Evolutionary conservation across 2,888 invertebrate genomes (phyloP).

Genomic region (Diabrotica balteata): DNA sequence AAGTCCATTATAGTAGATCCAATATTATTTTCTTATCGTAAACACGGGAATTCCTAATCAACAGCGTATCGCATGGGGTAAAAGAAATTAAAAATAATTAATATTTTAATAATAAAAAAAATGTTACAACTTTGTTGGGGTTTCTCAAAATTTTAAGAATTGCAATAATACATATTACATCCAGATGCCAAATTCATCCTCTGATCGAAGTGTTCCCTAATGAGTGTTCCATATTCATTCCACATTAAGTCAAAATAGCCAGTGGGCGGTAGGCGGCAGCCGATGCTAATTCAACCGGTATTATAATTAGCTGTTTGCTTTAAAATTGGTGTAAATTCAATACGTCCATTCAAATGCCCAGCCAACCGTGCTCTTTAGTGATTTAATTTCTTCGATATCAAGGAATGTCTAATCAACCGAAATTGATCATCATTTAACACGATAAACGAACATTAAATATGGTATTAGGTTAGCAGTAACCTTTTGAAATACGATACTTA

Average conservation of each 20-base stretch:
- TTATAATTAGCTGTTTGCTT: constrained; percentile 23
- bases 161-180: not conserved
- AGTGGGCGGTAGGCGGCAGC: constrained; percentile 3
- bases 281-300: constrained; percentile 10
- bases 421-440: not conserved
- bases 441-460: no score
- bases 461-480: no score
- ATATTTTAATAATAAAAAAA: no score
- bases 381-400: not conserved
- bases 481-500: no score
- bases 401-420: constrained; percentile 5
- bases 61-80: no score
- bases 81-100: no score
- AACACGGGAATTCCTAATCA: no score
- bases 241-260: not conserved
- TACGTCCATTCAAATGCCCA: constrained; percentile 21
- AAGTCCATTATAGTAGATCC: no score
- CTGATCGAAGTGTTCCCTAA: not conserved
- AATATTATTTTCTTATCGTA: no score
- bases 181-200: not conserved
- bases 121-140: no score
- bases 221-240: not conserved
- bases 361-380: constrained; percentile 10
- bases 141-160: no score
- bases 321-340: constrained; percentile 25